Percentiles rank a stretch among this genome's conserved stretches.
Conservation (phyloP, 2,888 invertebrate species). For the Sialis fuliginosa region DNA sequence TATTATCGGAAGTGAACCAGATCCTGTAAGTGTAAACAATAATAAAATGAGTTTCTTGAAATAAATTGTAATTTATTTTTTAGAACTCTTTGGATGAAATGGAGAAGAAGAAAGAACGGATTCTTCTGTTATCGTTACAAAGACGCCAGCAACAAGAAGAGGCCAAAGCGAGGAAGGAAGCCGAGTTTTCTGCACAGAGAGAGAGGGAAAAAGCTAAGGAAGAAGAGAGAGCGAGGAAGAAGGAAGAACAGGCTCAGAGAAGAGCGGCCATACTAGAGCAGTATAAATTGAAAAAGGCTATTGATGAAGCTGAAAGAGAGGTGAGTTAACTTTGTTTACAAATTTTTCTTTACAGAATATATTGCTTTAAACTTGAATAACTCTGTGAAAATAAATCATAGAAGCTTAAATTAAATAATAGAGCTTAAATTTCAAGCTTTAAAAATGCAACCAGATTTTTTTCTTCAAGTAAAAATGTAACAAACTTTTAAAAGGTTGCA, state of each 20-base stretch:
- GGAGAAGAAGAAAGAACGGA: constrained; percentile 82
- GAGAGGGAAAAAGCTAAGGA: constrained; percentile 60
- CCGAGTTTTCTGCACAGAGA: constrained; percentile 54
- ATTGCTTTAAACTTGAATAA: too few species aligned
- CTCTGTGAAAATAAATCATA: too few species aligned
- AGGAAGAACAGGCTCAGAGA: constrained; percentile 71
- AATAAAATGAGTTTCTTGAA: background rate
- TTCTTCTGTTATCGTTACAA: constrained; percentile 76
- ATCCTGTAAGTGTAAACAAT: constrained; percentile 35
- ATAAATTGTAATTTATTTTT: constrained; percentile 7
- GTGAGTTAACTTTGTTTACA: constrained; percentile 22
- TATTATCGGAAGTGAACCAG: constrained; percentile 50
- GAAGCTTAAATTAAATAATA: too few species aligned
- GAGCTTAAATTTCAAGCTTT: too few species aligned
- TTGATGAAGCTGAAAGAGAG: constrained; percentile 80
- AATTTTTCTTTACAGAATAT: too few species aligned
- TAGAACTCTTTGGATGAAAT: constrained; percentile 77
- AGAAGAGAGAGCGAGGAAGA: constrained; percentile 55
- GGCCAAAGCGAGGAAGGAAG: constrained; percentile 67
- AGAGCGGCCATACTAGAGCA: constrained; percentile 79
- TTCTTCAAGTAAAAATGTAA: too few species aligned
- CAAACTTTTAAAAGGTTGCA: too few species aligned
- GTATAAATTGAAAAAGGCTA: constrained; percentile 83
- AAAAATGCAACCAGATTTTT: too few species aligned
- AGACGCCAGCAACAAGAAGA: constrained; percentile 84